These are phyloP conservation scores for Pedionomus torquatus DNA, from an alignment of 2,113 vertebrate genomes.

Conservation along the genomic window DNA sequence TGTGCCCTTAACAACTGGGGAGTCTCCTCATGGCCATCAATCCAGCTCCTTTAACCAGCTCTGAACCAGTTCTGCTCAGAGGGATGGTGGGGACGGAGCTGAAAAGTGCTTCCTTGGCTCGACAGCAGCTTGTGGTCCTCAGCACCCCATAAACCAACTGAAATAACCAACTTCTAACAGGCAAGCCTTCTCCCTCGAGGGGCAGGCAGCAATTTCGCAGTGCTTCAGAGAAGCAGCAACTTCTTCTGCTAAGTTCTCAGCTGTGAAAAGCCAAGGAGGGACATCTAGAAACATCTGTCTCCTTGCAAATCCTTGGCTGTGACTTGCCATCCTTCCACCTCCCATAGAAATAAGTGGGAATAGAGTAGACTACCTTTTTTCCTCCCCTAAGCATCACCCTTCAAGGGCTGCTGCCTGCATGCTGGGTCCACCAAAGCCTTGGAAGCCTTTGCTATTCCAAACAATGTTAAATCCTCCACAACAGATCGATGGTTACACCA, in stretches of 20 bases:
- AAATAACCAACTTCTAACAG: not conserved
- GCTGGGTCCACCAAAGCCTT: not conserved
- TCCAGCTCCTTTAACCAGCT: not conserved
- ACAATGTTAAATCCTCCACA: slow-evolving; percentile 32
- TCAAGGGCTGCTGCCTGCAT: not conserved
- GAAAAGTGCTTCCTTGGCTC: not conserved
- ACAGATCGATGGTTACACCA: not conserved
- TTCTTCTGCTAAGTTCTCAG: not conserved
- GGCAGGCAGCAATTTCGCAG: not conserved
- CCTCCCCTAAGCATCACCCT: not conserved
- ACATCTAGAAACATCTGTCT: not conserved
- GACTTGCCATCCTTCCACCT: not conserved
- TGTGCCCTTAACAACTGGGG: not conserved
- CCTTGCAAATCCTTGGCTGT: slow-evolving; percentile 6
- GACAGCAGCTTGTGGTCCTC: not conserved
- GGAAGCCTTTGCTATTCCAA: slow-evolving; percentile 20
- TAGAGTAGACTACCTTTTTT: not conserved
- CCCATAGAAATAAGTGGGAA: not conserved
- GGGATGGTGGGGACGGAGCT: fast-evolving
- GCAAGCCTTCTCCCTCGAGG: not conserved
- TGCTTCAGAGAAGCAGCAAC: not conserved
- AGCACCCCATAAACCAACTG: fast-evolving
- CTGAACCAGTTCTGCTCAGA: not conserved
- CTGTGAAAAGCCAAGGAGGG: not conserved
- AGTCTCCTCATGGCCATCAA: not conserved